Evolutionary conservation across 2,888 invertebrate species (phyloP), one percentile per base, ranked within the genome.

Genomic region (Plemyria rubiginata): DNA sequence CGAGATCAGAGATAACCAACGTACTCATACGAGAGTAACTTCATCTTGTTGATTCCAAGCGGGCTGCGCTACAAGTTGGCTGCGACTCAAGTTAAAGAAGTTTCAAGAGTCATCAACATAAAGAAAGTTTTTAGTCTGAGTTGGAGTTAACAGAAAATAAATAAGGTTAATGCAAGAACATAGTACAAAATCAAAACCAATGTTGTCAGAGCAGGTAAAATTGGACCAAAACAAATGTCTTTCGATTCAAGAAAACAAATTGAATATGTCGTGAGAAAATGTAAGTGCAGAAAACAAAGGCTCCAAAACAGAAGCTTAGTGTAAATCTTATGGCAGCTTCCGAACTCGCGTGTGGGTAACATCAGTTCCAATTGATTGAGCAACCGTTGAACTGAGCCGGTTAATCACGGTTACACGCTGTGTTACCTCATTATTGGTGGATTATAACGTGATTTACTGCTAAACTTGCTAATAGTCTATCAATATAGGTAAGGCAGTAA

Each of bases 341-440:
- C 71, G 70, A 74, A 70, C 71, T 73, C 74, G 75, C 70, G 72
- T 69, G 76, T 70, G 74, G 72, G 73, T 72, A 67, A 77, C 74
- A 87, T 86, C 81, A 79, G 80, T 82, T 82, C 81, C 81, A 73
- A 75, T 78, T 86, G 87, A 88, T 88, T 81, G 82, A 81, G 71
- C 82, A 75, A 73, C 70, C 79, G 78, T 73, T 81, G 79, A 81
- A 80, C 79, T 77, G 81, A 78, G 75, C 76, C 77, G 74, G 75
- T 86, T 87, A 85, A 86, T 87, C 85, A 82, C 75, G 76, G 79
- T 78, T 80, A 79, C 80, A 77, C 77, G 81, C 75, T 71, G 71
- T 75, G 76, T 79, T 79, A 67, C 71, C 76, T 81, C 77, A 77
- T 77, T 81, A 78, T 70, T 69, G 68, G 69, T 50, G 65, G 65